These are phyloP conservation scores for Matsumyia berberina DNA, from an alignment of 2,888 invertebrate species.

Conservation along the genomic window DNA sequence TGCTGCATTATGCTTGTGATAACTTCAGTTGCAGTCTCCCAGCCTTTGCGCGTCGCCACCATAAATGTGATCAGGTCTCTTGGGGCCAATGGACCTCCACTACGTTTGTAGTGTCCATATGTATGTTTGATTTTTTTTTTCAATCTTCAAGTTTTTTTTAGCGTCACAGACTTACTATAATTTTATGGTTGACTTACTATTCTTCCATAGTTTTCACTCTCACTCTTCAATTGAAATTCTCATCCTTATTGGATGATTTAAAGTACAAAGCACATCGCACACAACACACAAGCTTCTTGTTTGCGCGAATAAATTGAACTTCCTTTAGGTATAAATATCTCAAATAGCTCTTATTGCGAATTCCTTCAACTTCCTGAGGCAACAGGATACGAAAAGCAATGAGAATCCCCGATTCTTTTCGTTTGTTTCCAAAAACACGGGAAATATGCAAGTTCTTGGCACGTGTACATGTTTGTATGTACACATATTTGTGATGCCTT, in stretches of 20 bases:
- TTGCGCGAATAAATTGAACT: slow-evolving; percentile 26
- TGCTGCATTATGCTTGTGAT: no score
- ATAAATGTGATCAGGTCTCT: no score
- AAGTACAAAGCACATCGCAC: neutral
- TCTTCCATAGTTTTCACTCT: neutral
- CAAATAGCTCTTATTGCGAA: slow-evolving; percentile 30
- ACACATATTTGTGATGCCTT: neutral
- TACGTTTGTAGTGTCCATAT: no score
- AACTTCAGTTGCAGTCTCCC: no score
- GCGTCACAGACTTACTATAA: no score
- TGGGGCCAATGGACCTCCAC: no score
- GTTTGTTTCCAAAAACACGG: neutral
- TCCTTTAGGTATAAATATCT: slow-evolving; percentile 30
- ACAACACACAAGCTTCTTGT: neutral
- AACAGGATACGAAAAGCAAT: slow-evolving; percentile 18
- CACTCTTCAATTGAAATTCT: neutral
- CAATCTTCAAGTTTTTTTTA: no score
- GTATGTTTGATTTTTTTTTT: no score
- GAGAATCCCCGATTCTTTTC: neutral
- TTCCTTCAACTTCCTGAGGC: slow-evolving; percentile 17
- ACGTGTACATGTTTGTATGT: neutral
- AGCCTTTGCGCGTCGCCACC: no score
- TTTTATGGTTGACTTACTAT: neutral
- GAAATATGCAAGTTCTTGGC: slow-evolving; percentile 3
- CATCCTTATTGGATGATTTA: neutral